Evolutionary conservation across 2,797 vertebrate genomes (phyloP).

Genomic region (Pempheris klunzingeri): DNA sequence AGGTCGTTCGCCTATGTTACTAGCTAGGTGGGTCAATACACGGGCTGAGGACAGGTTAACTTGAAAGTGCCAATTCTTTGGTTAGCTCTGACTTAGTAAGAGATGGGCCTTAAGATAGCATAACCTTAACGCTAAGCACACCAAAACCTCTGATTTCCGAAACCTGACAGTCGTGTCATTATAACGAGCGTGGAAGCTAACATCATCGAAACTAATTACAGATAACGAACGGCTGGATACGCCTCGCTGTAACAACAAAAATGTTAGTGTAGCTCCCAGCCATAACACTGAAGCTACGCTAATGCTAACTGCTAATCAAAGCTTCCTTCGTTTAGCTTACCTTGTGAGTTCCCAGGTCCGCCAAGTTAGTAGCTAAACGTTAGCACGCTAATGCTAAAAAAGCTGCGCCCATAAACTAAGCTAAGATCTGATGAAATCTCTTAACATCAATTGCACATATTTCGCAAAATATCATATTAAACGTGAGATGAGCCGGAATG

Average conservation of each 20-base stretch:
- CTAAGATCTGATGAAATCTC: neutral
- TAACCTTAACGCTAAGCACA: slow-evolving; percentile 23
- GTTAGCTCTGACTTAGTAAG: slow-evolving; percentile 47
- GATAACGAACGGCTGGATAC: neutral
- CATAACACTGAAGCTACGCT: slow-evolving; percentile 51
- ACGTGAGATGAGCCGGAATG: slow-evolving; percentile 11
- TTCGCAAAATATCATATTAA: neutral
- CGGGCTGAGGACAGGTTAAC: slow-evolving; percentile 14
- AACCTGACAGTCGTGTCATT: slow-evolving; percentile 52
- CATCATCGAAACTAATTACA: neutral
- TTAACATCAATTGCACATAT: neutral
- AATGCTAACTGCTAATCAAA: slow-evolving; percentile 64
- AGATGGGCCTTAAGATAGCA: slow-evolving; percentile 64
- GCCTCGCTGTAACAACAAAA: neutral
- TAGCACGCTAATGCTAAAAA: slow-evolving; percentile 71
- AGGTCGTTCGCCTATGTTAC: slow-evolving; percentile 11
- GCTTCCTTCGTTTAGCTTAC: slow-evolving; percentile 49
- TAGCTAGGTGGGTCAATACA: slow-evolving; percentile 21
- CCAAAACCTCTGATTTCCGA: slow-evolving; percentile 7
- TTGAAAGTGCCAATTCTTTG: slow-evolving; percentile 1
- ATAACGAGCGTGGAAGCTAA: neutral
- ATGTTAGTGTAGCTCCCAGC: slow-evolving; percentile 1
- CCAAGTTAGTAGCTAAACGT: slow-evolving; percentile 60
- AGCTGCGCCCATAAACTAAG: slow-evolving; percentile 8
- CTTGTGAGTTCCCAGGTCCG: slow-evolving; percentile 51